These are phyloP conservation scores for Condylostylus longicornis DNA, from an alignment of 1,140 invertebrate genomes.

Conservation along the genomic window DNA sequence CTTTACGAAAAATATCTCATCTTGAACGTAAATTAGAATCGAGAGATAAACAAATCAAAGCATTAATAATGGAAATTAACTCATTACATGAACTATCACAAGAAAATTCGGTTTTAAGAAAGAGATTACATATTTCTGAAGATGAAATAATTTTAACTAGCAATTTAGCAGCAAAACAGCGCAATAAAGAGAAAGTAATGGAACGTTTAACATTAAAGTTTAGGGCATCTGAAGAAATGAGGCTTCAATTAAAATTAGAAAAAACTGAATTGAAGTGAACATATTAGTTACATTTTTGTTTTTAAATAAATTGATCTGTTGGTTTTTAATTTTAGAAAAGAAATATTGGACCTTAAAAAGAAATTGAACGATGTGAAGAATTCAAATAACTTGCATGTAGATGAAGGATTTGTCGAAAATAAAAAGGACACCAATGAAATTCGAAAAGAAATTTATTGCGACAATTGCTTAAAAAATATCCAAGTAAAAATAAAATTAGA, in stretches of 20 bases:
- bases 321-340: neutral
- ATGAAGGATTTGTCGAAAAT: too few relatives aligned
- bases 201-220: conserved; percentile 25
- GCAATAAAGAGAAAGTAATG: conserved; percentile 29
- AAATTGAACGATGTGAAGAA: too few relatives aligned
- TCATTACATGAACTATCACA: conserved; percentile 22
- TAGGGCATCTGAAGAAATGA: conserved; percentile 26
- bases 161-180: conserved; percentile 21
- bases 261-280: conserved; percentile 23
- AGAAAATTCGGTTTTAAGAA: conserved; percentile 23
- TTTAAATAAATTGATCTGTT: neutral
- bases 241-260: conserved; percentile 28
- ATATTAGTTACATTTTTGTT: neutral
- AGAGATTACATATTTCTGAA: conserved; percentile 22
- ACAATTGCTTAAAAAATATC: conserved; percentile 4
- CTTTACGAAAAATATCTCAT: conserved; percentile 19
- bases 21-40: conserved; percentile 24
- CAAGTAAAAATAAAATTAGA: conserved; percentile 1
- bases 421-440: too few relatives aligned
- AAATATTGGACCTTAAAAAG: neutral
- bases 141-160: conserved; percentile 24
- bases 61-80: conserved; percentile 24
- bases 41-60: conserved; percentile 22
- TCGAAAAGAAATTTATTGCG: conserved; percentile 3
- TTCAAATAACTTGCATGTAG: neutral